Conservation (phyloP, 2,113 vertebrate species). For the Ochotona curzoniae region DNA sequence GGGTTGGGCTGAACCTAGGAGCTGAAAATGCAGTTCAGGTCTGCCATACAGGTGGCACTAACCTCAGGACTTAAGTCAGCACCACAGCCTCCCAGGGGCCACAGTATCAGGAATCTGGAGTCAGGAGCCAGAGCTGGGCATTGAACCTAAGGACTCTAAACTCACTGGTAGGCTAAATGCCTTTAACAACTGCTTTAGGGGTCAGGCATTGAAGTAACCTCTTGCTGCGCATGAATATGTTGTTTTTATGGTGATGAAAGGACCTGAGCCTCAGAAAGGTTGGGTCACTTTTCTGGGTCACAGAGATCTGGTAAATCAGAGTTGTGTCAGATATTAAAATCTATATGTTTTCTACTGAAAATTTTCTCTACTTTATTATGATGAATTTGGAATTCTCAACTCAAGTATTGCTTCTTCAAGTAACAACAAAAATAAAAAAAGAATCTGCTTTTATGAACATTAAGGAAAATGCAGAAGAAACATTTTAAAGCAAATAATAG, state of each 20-base stretch:
- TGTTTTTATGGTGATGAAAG: not conserved
- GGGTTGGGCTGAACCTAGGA: too few species aligned
- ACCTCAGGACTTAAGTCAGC: too few species aligned
- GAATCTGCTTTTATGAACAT: not conserved
- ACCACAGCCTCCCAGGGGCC: too few species aligned
- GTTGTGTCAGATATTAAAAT: not conserved
- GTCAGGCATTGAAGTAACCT: not conserved
- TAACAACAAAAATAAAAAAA: slow-evolving; percentile 8
- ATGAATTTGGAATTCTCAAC: slow-evolving; percentile 38
- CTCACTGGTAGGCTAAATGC: too few species aligned
- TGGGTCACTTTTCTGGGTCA: not conserved
- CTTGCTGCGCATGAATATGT: not conserved
- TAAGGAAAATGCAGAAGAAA: slow-evolving; percentile 47
- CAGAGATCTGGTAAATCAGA: not conserved
- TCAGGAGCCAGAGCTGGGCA: too few species aligned
- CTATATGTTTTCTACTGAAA: not conserved
- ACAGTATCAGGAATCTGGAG: too few species aligned
- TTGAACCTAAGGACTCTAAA: too few species aligned
- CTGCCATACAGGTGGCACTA: too few species aligned
- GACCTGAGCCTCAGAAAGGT: not conserved
- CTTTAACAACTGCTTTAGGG: not conserved
- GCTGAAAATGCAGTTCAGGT: too few species aligned
- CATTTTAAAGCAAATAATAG: slow-evolving; percentile 41
- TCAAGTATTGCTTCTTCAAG: slow-evolving; percentile 41
- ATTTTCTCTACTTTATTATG: slow-evolving; percentile 21